These are phyloP conservation scores for Pterois miles DNA, from an alignment of 2,797 vertebrate species.

Conservation along the genomic window DNA sequence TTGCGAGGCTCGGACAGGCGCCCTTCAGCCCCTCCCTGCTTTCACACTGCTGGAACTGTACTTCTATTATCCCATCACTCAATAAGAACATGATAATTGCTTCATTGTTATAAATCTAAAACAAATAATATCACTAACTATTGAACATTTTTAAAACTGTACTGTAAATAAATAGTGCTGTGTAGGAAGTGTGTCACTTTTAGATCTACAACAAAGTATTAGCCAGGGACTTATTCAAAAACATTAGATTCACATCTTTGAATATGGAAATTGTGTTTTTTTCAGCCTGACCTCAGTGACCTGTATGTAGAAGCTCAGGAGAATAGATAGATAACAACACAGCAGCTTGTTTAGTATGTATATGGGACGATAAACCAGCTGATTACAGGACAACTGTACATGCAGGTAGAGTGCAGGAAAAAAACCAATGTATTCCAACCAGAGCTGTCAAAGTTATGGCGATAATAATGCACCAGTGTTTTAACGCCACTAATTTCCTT, in stretches of 20 bases:
- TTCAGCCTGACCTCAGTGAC: not conserved
- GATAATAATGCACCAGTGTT: no score
- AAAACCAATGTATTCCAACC: not conserved
- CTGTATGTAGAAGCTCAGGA: not conserved
- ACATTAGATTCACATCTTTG: not conserved
- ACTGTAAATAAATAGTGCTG: not conserved
- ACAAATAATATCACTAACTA: not conserved
- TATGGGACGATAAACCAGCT: not conserved
- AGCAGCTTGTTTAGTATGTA: not conserved
- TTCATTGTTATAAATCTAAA: not conserved
- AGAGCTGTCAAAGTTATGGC: no score
- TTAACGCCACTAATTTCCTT: no score
- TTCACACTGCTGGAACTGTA: slow-evolving; percentile 50
- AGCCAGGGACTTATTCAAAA: not conserved
- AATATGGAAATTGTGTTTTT: not conserved
- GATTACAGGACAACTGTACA: not conserved
- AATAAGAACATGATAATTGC: not conserved
- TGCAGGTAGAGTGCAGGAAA: not conserved
- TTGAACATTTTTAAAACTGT: not conserved
- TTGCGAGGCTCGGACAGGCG: slow-evolving; percentile 51
- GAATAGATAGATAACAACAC: not conserved
- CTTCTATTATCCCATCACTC: slow-evolving; percentile 36
- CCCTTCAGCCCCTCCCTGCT: slow-evolving; percentile 52
- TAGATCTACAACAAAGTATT: not conserved
- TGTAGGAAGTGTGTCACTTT: not conserved